A percentile compares a stretch with the other conserved stretches of the same genome.
Conservation (phyloP, 2,113 vertebrate species). For the Paralichthys olivaceus region DNA sequence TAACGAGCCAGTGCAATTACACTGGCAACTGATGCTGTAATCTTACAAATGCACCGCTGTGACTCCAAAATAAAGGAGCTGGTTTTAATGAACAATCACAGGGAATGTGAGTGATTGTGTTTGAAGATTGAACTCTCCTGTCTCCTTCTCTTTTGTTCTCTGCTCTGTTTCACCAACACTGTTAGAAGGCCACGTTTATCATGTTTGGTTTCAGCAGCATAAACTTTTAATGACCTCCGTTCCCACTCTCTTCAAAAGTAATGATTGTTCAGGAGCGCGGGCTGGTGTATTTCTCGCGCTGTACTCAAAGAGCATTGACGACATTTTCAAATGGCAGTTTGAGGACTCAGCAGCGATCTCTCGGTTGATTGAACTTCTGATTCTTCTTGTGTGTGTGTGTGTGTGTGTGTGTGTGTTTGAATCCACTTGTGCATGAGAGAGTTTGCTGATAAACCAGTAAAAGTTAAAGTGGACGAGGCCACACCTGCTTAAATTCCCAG, state of each 20-base stretch:
- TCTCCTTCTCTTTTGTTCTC: slow-evolving; percentile 6
- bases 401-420: slow-evolving; percentile 29
- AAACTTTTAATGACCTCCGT: slow-evolving; percentile 50
- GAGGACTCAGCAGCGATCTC: slow-evolving; percentile 56
- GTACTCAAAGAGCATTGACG: slow-evolving; percentile 28
- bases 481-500: too few relatives aligned
- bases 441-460: slow-evolving; percentile 36
- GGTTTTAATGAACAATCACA: slow-evolving; percentile 12
- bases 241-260: slow-evolving; percentile 52
- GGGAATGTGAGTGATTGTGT: background rate
- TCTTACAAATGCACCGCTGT: background rate
- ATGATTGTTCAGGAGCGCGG: slow-evolving; percentile 51
- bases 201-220: slow-evolving; percentile 38
- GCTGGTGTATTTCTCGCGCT: slow-evolving; percentile 14
- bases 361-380: slow-evolving; percentile 66
- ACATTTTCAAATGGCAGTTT: slow-evolving; percentile 69
- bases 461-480: slow-evolving; percentile 9
- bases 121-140: background rate
- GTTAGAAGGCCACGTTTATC: slow-evolving; percentile 35
- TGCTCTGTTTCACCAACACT: background rate
- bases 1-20: background rate
- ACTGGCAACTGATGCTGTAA: background rate
- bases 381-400: slow-evolving; percentile 31
- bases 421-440: background rate
- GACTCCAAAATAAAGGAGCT: background rate